Evolutionary conservation across 2,888 invertebrate species (phyloP), one percentile per base, ranked within the genome.

Genomic region (Drosophila engyochracea): DNA sequence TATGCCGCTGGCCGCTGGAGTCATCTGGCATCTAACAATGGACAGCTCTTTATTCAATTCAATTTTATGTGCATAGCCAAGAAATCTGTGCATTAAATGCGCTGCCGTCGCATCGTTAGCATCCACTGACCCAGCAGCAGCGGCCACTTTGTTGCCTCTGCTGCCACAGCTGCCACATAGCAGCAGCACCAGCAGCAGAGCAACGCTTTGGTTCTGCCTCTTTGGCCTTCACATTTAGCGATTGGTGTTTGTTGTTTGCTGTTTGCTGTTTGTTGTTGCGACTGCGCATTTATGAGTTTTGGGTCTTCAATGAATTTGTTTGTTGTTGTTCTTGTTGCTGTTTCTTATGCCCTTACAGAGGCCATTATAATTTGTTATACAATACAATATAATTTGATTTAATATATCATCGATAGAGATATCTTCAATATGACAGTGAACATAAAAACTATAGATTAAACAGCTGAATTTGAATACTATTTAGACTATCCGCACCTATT

Each of bases 61-160:
- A 83, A 83, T 83, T 83, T 83, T 73, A 81, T 83, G 81, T 74
- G 83, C 76, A 76, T 72, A 79, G 82, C 76, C 74, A 82, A 79
- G 86, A 86, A 86, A 85, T 85, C 88, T 85, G 81, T 82, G 79
- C 85, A 79, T 85, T 87, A 81, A 85, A 87, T 85, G 81, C 86
- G 84, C 86, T 73, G 76, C 68, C 81, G 70, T 71, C 76, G 85
- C 84, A 79, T 83, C 85, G 85, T 88, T 87, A 85, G 83, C 81
- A 63, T 64, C 67, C 65, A 66, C 68, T 63, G 65, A 51, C 59
- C 65, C 57, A 25, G 49, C 72, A 59, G 39, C 70, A 44, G 62
- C 72, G 60, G 44, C 55, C 52, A 55, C 57, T 62, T 61, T 76
- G 76, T 71, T 71, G 76, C 69, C 60, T 57, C 69, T 67, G 72